Percentiles rank a stretch among this genome's conserved stretches.
Evolutionary conservation across 2,797 vertebrate genomes (phyloP).

Genomic region (Myotis pilosus): DNA sequence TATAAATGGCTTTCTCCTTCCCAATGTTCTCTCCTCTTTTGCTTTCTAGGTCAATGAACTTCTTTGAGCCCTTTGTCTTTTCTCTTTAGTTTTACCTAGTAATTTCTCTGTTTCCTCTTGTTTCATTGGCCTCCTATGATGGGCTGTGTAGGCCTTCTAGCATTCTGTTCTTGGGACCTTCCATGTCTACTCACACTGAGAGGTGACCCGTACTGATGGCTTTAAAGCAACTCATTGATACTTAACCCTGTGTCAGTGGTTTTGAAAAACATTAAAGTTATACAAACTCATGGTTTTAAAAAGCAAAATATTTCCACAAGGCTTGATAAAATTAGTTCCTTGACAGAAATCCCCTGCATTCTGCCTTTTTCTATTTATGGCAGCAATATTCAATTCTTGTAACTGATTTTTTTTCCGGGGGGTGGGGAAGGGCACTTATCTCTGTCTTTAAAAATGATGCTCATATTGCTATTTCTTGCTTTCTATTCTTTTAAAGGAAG

Average conservation of each 20-base stretch:
- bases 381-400: background rate
- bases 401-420: background rate
- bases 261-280: constrained; percentile 22
- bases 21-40: background rate
- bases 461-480: background rate
- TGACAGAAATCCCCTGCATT: background rate
- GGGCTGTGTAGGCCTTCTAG: background rate
- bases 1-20: background rate
- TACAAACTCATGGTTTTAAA: background rate
- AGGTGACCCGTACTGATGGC: background rate
- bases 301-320: constrained; percentile 12
- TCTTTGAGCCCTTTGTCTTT: background rate
- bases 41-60: background rate
- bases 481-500: background rate
- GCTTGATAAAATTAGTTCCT: background rate
- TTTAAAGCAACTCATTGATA: background rate
- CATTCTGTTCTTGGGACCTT: background rate
- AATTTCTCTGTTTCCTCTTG: background rate
- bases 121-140: background rate
- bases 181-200: background rate
- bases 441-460: constrained; percentile 1
- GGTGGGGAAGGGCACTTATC: background rate
- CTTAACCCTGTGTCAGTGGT: background rate
- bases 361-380: background rate
- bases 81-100: background rate